Base-by-base conservation (phyloP, 1,140 invertebrate species). In the Neodiprion pinetum region DNA sequence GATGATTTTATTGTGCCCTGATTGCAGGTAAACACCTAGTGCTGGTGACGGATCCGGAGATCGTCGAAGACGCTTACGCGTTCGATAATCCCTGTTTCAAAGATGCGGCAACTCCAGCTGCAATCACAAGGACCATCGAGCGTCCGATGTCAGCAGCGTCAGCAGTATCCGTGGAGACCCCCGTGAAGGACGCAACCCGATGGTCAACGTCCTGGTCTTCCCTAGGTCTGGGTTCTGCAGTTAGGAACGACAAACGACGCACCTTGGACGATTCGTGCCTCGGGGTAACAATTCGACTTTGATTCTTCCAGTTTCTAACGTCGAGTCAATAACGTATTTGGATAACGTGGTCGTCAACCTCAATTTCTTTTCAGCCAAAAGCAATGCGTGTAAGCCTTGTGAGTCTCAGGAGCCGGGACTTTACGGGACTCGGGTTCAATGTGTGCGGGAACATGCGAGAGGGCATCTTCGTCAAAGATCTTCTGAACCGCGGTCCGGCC, bases 401-500 rank as follows among this genome's bases (percentile, higher is more conserved):
- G 9, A 92, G 93, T 74, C 88, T 97, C 69, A 92, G 93, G 82
- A 96, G 96, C 67, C 92, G 94, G 67, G 96, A 97, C 87, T 96
- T 97, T 88, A 96, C 96, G 1, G 96, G 96, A 0, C 89, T 98
- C 0, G 96, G 96, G n/a, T 95, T 97, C 87, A 94, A 95, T 82
- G 94, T 97, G 67, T 93, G 92, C 71, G 96, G 96, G 7, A 96
- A 96, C 80, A 96, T 96, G 91, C 89, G 94, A 73, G 95, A 97
- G 77, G 96, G 96, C 1, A 96, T 97, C 73, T 96, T 93, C 82
- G 92, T 97, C 47, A 96, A 95, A 83, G 95, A 96, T 79, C 93
- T 98, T 2, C 90, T 96, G 17, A 93, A 96, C 81, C 92, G 94
- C 75, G 96, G 96, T 1, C 96, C 96, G 0, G 96, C 96, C 1